These are phyloP conservation scores for Dascillus cervinus DNA, from an alignment of 2,888 invertebrate species.

Conservation along the genomic window DNA sequence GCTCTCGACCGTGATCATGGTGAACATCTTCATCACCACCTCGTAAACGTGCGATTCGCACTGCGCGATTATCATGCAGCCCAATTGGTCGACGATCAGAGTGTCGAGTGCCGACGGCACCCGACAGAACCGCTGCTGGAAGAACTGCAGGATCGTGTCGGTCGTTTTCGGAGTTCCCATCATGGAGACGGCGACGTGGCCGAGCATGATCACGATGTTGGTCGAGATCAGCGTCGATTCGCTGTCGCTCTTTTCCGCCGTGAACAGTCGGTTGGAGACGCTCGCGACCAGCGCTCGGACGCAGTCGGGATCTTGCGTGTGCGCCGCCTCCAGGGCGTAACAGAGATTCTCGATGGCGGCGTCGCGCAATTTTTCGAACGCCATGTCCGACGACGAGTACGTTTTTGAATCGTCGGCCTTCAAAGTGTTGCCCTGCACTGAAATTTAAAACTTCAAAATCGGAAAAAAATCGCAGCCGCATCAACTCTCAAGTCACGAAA, in stretches of 20 bases:
- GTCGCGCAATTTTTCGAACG: slow-evolving; percentile 87
- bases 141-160: slow-evolving; percentile 92
- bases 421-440: slow-evolving; percentile 60
- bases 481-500: no score
- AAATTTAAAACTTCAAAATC: no score
- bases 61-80: slow-evolving; percentile 95
- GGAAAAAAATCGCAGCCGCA: no score
- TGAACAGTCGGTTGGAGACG: slow-evolving; percentile 90
- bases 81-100: slow-evolving; percentile 93
- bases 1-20: slow-evolving; percentile 88
- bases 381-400: slow-evolving; percentile 53
- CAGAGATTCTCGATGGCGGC: slow-evolving; percentile 95
- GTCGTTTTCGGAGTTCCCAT: slow-evolving; percentile 91
- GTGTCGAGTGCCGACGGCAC: slow-evolving; percentile 89
- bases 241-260: slow-evolving; percentile 82
- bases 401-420: slow-evolving; percentile 48
- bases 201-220: slow-evolving; percentile 95
- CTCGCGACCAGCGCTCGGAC: slow-evolving; percentile 94
- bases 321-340: slow-evolving; percentile 84
- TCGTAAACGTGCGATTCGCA: slow-evolving; percentile 80
- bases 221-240: slow-evolving; percentile 89
- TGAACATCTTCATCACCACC: slow-evolving; percentile 97
- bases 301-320: slow-evolving; percentile 83
- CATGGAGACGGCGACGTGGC: slow-evolving; percentile 91
- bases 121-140: slow-evolving; percentile 90